Conservation (phyloP, 1,140 invertebrate genomes). For the Cydia splendana region DNA sequence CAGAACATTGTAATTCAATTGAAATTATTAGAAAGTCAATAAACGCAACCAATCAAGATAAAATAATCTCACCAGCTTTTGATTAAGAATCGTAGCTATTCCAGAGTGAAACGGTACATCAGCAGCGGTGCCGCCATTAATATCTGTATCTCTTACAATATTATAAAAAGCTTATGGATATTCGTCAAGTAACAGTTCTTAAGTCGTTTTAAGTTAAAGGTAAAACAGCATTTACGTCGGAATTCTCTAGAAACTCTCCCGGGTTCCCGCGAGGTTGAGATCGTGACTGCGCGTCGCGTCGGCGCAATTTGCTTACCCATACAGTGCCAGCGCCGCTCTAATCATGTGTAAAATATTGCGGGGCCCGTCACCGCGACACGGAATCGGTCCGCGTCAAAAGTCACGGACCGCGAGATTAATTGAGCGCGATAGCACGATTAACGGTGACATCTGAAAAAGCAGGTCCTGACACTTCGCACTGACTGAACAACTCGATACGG, state of each 20-base stretch:
- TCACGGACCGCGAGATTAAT: constrained; percentile 67
- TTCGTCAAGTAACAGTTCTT: background rate
- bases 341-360: constrained; percentile 79
- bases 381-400: constrained; percentile 71
- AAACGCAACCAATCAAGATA: constrained; percentile 17
- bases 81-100: constrained; percentile 31
- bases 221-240: constrained; percentile 70
- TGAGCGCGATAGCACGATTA: constrained; percentile 70
- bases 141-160: constrained; percentile 45
- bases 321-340: constrained; percentile 71
- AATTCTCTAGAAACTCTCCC: constrained; percentile 75
- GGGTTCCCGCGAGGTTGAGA: constrained; percentile 74
- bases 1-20: background rate
- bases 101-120: constrained; percentile 43
- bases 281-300: constrained; percentile 75
- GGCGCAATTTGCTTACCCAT: constrained; percentile 78
- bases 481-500: background rate
- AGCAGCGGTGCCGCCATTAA: constrained; percentile 65
- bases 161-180: background rate
- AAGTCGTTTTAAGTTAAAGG: background rate
- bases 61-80: constrained; percentile 18
- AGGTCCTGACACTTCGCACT: background rate
- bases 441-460: constrained; percentile 36
- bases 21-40: constrained; percentile 19
- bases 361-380: constrained; percentile 66